Base-by-base conservation (phyloP, 92 coral and sea anemone genomes). In the Micromussa lordhowensis region DNA sequence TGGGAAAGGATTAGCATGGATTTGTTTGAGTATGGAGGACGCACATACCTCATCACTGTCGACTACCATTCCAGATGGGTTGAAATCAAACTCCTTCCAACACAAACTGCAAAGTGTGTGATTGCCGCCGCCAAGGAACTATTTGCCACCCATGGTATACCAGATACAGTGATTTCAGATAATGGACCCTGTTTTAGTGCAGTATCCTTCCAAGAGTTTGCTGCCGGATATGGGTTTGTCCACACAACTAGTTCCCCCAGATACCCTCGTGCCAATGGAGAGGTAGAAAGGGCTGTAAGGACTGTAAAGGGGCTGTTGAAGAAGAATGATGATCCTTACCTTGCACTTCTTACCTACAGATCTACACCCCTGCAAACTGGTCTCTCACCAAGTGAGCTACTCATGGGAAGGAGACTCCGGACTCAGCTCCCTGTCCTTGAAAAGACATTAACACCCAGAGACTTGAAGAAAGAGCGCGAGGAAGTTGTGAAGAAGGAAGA, bases 181-280 rank as follows among this genome's bases (percentile, higher is more conserved):
- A 86, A 91, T 86, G 88, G 93, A 34, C 93, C 93, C 32, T 90
- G 87, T 71, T 86, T 58, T 57, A 85, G 70, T 34, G 81, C 90
- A 66, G 84, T 58, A 80, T 55, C 34, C 53, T 85, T 85, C 86
- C 84, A 85, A 55, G 66, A 91, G 81, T 91, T 93, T 77, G 92
- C 92, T 8, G 38, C 63, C 12, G 38, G 36, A 22, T 93, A 88
- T 88, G 87, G 84, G 38, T 93, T 91, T 78, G 77, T 78, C 70
- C 91, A 91, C 78, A 85, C 81, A 10, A 93, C 92, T 15, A 90
- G 96, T 72, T 90, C 93, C 18, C 94, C 92, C 44, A 84, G 55
- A 63, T 88, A 92, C 71, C 86, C 87, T 13, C 86, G 57, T 63
- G 87, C 88, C 18, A 91, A 93, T 61, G 87, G 94, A 28, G 88